phyloP scores from a whole-genome alignment of 2,113 vertebrate genomes.

The Apeltes quadracus region DNA sequence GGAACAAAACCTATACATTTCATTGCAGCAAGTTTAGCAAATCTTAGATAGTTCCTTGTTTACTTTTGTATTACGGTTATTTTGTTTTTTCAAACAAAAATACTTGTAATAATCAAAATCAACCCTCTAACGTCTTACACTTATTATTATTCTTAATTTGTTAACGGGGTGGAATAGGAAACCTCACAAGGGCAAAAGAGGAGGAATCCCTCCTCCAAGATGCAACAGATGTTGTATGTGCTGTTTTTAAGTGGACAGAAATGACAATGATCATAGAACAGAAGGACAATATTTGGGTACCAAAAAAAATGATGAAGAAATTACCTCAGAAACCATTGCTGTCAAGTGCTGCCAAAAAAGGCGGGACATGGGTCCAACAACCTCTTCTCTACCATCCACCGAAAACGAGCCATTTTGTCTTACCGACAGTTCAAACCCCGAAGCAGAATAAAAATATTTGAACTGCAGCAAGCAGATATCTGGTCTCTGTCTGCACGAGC shows the following conservation, averaged over 20 bases:
- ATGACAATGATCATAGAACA: not conserved
- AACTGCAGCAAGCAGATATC: not conserved
- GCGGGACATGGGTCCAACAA: not conserved
- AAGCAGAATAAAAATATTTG: not conserved
- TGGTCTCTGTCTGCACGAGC: slow-evolving; percentile 31
- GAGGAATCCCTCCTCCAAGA: not conserved
- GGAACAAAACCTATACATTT: not conserved
- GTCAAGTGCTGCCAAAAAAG: not conserved
- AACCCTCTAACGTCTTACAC: not conserved
- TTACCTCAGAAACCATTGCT: not conserved
- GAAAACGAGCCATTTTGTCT: not conserved
- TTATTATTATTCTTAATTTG: too few relatives aligned
- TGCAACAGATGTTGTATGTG: slow-evolving; percentile 5
- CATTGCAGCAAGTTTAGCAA: not conserved
- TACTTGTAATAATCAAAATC: not conserved
- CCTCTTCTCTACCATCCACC: not conserved
- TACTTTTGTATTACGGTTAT: not conserved
- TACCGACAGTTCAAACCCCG: not conserved
- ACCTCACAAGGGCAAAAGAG: not conserved
- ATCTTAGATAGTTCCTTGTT: not conserved
- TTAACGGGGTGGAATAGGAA: not conserved
- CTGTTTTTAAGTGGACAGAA: not conserved
- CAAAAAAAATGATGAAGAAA: slow-evolving; percentile 1
- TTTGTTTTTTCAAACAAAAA: not conserved
- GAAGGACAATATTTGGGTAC: not conserved